phyloP scores from a whole-genome alignment of 2,797 vertebrate genomes.

The Clamator glandarius region DNA sequence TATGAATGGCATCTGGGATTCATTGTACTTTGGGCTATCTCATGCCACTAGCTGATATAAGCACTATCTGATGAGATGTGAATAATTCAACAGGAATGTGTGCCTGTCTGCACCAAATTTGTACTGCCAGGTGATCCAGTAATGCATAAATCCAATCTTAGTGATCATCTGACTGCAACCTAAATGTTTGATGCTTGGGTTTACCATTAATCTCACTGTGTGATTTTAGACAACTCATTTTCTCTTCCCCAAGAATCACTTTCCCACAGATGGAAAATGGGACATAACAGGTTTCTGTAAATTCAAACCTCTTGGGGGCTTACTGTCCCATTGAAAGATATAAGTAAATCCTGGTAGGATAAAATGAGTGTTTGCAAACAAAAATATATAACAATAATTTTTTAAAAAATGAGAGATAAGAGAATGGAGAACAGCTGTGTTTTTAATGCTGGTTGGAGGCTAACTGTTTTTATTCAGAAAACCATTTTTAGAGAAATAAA shows the following conservation, averaged over 20 bases:
- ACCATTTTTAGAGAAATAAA: not conserved
- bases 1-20: not conserved
- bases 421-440: not conserved
- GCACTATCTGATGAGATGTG: not conserved
- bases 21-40: not conserved
- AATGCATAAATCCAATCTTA: conserved; percentile 31
- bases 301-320: not conserved
- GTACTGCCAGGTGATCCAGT: conserved; percentile 32
- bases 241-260: conserved; percentile 29
- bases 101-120: conserved; percentile 29
- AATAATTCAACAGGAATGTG: conserved; percentile 30
- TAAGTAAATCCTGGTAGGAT: not conserved
- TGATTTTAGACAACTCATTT: conserved; percentile 45
- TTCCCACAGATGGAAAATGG: conserved; percentile 32
- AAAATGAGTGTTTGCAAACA: not conserved
- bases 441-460: not conserved
- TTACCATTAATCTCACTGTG: conserved; percentile 28
- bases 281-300: not conserved
- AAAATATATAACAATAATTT: not conserved
- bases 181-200: not conserved
- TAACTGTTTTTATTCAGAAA: not conserved
- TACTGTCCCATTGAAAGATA: not conserved
- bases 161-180: conserved; percentile 42
- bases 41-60: conserved; percentile 1
- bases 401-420: not conserved